A percentile compares a stretch with the other conserved stretches of the same genome.
Conservation (phyloP, 2,113 vertebrate species). For the Neolamprologus cancellatus region DNA sequence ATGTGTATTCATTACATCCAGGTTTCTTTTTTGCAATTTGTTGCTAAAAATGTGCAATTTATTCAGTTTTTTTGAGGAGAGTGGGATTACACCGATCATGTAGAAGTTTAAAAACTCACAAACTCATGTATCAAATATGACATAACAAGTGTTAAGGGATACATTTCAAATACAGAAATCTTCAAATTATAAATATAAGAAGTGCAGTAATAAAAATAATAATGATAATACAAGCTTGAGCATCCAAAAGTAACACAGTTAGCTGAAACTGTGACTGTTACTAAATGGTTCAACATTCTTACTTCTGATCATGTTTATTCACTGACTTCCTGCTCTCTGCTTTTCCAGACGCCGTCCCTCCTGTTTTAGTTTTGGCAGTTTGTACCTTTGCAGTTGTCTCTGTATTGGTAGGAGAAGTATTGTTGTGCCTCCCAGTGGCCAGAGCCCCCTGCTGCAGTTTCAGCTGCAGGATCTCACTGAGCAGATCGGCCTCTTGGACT, state of each 20-base stretch:
- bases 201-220: neutral
- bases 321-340: neutral
- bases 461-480: constrained; percentile 30
- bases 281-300: neutral
- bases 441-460: neutral
- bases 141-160: neutral
- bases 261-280: neutral
- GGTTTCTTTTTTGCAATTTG: neutral
- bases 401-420: neutral
- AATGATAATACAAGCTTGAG: neutral
- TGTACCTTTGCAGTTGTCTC: neutral
- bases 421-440: neutral
- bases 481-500: constrained; percentile 5
- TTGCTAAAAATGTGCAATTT: neutral
- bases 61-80: neutral
- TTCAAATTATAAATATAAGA: neutral
- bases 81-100: neutral
- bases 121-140: neutral
- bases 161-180: neutral
- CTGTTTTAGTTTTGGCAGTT: neutral
- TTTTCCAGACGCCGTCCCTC: neutral
- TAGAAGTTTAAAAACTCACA: neutral
- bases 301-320: neutral
- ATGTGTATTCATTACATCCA: neutral
- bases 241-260: neutral